Evolutionary conservation across 2,888 invertebrate genomes (phyloP).

Genomic region (Mystacides longicornis): DNA sequence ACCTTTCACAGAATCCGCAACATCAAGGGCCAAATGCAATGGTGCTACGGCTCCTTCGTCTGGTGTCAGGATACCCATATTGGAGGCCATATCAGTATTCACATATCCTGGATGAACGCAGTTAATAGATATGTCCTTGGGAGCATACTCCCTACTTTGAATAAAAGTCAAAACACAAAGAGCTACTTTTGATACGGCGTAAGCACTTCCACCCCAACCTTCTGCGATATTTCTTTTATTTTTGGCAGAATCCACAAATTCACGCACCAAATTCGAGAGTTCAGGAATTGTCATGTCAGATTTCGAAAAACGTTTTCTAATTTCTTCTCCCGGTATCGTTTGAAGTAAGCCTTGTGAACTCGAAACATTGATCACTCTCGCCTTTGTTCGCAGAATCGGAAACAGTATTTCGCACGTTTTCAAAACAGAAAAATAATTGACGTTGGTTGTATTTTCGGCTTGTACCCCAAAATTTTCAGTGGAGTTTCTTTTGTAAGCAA

Average conservation of each 20-base stretch:
- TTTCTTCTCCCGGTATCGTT: conserved; percentile 50
- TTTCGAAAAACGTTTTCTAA: conserved; percentile 50
- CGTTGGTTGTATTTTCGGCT: conserved; percentile 60
- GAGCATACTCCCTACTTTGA: conserved; percentile 49
- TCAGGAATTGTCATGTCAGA: conserved; percentile 51
- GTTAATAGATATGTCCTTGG: conserved; percentile 16
- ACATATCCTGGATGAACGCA: conserved; percentile 21
- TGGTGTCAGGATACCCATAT: conserved; percentile 18
- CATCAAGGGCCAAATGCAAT: conserved; percentile 55
- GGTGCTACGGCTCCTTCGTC: conserved; percentile 50
- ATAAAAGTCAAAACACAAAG: conserved; percentile 59
- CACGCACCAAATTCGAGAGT: conserved; percentile 54
- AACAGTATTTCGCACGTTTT: conserved; percentile 61
- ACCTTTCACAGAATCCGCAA: conserved; percentile 53
- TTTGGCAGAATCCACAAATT: conserved; percentile 57
- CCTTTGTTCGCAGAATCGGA: conserved; percentile 60
- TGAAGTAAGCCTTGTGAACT: conserved; percentile 59
- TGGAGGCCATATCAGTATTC: conserved; percentile 22
- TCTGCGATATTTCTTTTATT: conserved; percentile 36
- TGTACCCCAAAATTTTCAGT: conserved; percentile 57
- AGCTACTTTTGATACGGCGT: conserved; percentile 67
- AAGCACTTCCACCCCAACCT: conserved; percentile 58
- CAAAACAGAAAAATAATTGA: conserved; percentile 63
- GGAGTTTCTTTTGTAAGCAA: conserved; percentile 54
- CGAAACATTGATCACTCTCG: conserved; percentile 69